Evolutionary conservation across 2,113 vertebrate genomes (phyloP).

Genomic region (Thermophis baileyi): DNA sequence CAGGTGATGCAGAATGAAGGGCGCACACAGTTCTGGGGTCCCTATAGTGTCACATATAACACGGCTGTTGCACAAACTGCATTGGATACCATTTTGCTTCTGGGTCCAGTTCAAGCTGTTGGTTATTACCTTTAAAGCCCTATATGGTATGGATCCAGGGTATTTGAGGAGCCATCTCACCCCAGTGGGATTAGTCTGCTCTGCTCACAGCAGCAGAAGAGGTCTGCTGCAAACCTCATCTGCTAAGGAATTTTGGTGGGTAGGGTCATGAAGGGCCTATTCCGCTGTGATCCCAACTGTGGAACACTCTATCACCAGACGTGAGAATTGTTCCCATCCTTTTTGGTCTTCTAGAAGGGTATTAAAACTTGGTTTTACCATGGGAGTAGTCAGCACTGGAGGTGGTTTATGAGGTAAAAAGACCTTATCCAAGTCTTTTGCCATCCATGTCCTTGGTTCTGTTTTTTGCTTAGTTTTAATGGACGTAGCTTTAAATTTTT

Average conservation of each 20-base stretch:
- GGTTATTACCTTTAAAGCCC: not conserved
- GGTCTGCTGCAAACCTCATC: not conserved
- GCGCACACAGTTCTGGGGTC: not conserved
- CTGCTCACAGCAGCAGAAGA: not conserved
- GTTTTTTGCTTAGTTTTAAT: not conserved
- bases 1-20: not conserved
- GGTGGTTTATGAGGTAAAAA: not conserved
- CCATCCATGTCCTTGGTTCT: not conserved
- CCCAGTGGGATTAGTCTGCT: not conserved
- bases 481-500: not conserved
- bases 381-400: not conserved
- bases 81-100: not conserved
- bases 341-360: not conserved
- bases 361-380: not conserved
- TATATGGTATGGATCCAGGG: not conserved
- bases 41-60: not conserved
- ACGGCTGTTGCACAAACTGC: not conserved
- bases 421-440: not conserved
- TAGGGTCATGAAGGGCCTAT: not conserved
- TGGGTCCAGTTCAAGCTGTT: not conserved
- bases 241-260: not conserved
- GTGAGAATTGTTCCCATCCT: not conserved
- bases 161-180: not conserved
- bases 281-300: not conserved
- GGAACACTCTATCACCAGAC: not conserved